Conservation (phyloP, 2,113 vertebrate genomes). For the Equus quagga region DNA sequence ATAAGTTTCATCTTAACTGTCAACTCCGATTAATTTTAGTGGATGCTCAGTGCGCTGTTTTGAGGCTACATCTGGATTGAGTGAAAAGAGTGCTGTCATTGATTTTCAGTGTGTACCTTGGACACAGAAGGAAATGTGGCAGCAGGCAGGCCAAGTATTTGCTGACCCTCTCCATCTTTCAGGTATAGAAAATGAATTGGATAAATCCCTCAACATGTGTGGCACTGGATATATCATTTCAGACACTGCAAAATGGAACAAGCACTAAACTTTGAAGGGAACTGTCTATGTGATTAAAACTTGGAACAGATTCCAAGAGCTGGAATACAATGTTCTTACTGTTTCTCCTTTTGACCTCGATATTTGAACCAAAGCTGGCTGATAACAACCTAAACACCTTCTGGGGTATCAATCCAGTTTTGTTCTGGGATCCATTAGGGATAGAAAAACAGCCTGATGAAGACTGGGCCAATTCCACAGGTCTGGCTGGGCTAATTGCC, state of each 20-base stretch:
- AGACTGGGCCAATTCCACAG: background rate
- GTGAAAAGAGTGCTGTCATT: background rate
- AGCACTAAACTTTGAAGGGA: background rate
- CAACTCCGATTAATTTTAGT: background rate
- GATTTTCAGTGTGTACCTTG: background rate
- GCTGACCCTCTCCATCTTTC: background rate
- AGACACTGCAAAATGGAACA: background rate
- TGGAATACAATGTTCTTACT: background rate
- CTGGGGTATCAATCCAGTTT: constrained; percentile 3
- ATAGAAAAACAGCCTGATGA: background rate
- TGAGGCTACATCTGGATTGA: background rate
- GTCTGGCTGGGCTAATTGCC: background rate
- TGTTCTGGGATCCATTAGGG: background rate
- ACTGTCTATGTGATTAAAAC: background rate
- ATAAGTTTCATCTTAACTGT: background rate
- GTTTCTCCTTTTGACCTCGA: background rate
- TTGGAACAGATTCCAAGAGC: background rate
- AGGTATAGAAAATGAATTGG: background rate
- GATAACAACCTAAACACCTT: constrained; percentile 30
- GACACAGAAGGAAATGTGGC: background rate
- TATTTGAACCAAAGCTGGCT: constrained; percentile 19
- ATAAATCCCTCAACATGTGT: background rate
- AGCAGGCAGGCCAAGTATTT: background rate
- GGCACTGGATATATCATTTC: background rate
- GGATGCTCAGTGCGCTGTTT: background rate